Evolutionary conservation across 2,113 vertebrate species (phyloP).

Genomic region (Alligator sinensis): DNA sequence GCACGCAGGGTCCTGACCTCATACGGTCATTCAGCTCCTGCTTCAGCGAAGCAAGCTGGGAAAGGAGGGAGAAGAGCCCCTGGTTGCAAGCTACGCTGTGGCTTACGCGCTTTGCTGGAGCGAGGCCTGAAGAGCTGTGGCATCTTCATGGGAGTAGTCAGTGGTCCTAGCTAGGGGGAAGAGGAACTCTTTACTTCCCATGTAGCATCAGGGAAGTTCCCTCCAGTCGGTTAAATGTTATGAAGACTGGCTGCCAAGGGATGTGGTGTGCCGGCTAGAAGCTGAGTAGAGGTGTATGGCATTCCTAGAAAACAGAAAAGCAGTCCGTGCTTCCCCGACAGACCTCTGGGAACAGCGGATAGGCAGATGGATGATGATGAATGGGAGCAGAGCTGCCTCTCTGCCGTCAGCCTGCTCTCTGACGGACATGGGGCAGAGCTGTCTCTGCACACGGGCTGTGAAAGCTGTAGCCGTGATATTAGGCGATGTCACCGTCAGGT

Average conservation of each 20-base stretch:
- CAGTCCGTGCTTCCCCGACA: not conserved
- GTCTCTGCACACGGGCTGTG: too few relatives aligned
- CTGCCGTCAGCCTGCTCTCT: too few relatives aligned
- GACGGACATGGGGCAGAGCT: too few relatives aligned
- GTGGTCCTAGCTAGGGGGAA: too few relatives aligned
- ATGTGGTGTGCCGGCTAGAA: not conserved
- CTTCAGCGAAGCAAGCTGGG: not conserved
- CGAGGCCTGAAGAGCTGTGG: not conserved
- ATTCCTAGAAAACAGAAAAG: not conserved
- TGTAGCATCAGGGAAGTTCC: not conserved
- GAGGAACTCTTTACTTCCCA: not conserved
- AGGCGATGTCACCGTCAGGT: too few relatives aligned
- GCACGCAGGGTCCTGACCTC: not conserved
- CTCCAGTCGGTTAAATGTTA: not conserved
- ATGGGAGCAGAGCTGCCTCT: too few relatives aligned
- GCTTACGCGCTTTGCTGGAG: not conserved
- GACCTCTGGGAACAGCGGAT: not conserved
- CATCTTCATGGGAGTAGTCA: not conserved
- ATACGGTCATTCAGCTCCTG: not conserved
- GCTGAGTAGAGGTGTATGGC: not conserved
- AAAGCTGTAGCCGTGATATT: too few relatives aligned
- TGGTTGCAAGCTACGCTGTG: not conserved
- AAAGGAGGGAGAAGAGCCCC: not conserved
- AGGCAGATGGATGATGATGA: too few relatives aligned
- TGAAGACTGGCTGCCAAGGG: not conserved